Evolutionary conservation across 2,113 vertebrate genomes (phyloP).

Genomic region (Rhinolophus sinicus): DNA sequence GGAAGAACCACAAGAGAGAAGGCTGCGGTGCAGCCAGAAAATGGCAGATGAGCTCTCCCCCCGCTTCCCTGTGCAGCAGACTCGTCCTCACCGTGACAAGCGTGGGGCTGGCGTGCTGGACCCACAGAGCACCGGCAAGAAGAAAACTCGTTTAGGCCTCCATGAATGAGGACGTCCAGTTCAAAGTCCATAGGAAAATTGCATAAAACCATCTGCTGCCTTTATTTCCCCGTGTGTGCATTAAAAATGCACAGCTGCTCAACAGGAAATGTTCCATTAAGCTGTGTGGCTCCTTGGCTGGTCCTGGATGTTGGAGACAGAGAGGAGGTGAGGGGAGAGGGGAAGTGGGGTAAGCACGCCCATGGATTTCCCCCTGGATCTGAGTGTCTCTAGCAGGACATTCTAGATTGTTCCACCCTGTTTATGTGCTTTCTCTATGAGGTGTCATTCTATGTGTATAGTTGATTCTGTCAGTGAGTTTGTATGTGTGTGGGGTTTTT

Average conservation of each 20-base stretch:
- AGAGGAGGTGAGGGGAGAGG: not conserved
- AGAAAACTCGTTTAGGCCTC: conserved; percentile 76
- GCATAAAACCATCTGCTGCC: conserved; percentile 85
- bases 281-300: conserved; percentile 58
- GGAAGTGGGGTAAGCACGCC: accelerated
- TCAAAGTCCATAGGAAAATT: conserved; percentile 84
- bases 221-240: conserved; percentile 81
- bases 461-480: not conserved
- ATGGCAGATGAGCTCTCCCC: no score
- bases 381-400: not conserved
- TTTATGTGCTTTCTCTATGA: conserved; percentile 35
- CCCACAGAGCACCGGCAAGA: conserved; percentile 75
- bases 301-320: conserved; percentile 46
- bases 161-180: conserved; percentile 81
- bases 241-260: conserved; percentile 85
- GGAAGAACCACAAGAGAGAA: not conserved
- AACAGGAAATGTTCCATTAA: conserved; percentile 77
- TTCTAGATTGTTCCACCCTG: not conserved
- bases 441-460: not conserved
- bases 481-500: not conserved
- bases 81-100: not conserved
- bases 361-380: not conserved
- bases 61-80: not conserved
- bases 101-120: conserved; percentile 52
- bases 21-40: not conserved